Evolutionary conservation across 2,797 vertebrate genomes (phyloP).

Genomic region (Lacerta bilineata): DNA sequence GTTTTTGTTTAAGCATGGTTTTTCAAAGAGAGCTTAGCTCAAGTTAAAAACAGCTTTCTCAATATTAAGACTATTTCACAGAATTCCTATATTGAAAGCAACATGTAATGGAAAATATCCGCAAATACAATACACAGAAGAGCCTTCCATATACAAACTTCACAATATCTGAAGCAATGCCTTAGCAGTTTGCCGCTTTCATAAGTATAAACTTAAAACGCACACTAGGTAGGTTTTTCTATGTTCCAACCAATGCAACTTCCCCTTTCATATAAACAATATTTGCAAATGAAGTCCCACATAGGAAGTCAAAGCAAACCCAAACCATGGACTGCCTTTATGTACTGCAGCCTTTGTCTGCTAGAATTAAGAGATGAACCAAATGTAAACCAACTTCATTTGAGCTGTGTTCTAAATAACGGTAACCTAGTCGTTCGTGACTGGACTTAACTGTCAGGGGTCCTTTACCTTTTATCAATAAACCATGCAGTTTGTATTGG

Average conservation of each 20-base stretch:
- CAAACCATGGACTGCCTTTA: background rate
- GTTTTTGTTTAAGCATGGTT: background rate
- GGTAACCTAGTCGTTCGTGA: background rate
- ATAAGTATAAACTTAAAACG: background rate
- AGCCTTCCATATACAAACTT: background rate
- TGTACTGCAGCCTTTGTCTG: constrained; percentile 18
- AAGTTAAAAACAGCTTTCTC: background rate
- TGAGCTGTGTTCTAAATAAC: background rate
- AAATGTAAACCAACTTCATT: background rate
- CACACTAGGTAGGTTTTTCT: background rate
- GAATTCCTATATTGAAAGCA: background rate
- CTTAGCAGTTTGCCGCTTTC: background rate
- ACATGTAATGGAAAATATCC: background rate
- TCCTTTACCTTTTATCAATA: background rate
- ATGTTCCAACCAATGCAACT: background rate
- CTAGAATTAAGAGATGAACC: constrained; percentile 24
- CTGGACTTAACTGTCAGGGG: no score
- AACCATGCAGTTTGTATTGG: background rate
- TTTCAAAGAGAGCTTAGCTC: background rate
- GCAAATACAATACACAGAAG: background rate
- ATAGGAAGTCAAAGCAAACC: constrained; percentile 1
- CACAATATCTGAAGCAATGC: background rate
- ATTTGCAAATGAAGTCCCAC: background rate
- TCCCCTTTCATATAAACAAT: background rate
- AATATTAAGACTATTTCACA: background rate